Evolutionary conservation across 2,797 vertebrate species (phyloP), one percentile per base, ranked within the genome.

Genomic region (Sebastes trivittatus): DNA sequence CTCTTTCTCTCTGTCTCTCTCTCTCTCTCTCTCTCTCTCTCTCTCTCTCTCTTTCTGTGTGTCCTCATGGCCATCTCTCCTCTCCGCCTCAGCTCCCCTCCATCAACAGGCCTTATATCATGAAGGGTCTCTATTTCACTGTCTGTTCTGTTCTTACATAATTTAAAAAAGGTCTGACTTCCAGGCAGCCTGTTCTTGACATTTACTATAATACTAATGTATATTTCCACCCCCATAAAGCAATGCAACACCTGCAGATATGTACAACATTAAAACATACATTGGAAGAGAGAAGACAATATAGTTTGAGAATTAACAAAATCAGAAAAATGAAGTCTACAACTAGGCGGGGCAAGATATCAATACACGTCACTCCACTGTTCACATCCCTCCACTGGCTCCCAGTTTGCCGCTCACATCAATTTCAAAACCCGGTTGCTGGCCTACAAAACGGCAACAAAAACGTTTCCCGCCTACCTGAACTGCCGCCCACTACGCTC

Each of bases 1-100:
- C 29, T 29, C 6, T 7, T 2, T 27, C 25, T 25, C 25, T 25
- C 29, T 29, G 77, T 52, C 72, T 82, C 84, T 90, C 92, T 32
- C 8, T 10, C 91, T 89, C 84, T 52, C 79, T 75, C 74, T 73
- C 86, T 46, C 76, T 71, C 75, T 75, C 77, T 77, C 46, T 62
- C 69, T 67, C 49, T 80, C 64, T 71, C 76, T 68, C 76, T 70
- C 74, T 77, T 87, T 20, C 55, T 29, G 82, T 46, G 55, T 22
- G 29, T 36, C 83, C 71, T 77, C 87, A 78, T 23, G 81, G 66
- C 63, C 84, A 46, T 11, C 32, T 34, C 32, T 34, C 32, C 32
- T 34, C 32, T 34, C 32, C 3, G 10, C 32, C 32, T 34, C 32
- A 34, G 32, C 32, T 34, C 32, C 32, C 32, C 32, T 34, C 32